A percentile compares a stretch with the other conserved stretches of the same genome.
These are phyloP conservation scores for Papilio helenus DNA, from an alignment of 1,140 invertebrate species.

Conservation along the genomic window DNA sequence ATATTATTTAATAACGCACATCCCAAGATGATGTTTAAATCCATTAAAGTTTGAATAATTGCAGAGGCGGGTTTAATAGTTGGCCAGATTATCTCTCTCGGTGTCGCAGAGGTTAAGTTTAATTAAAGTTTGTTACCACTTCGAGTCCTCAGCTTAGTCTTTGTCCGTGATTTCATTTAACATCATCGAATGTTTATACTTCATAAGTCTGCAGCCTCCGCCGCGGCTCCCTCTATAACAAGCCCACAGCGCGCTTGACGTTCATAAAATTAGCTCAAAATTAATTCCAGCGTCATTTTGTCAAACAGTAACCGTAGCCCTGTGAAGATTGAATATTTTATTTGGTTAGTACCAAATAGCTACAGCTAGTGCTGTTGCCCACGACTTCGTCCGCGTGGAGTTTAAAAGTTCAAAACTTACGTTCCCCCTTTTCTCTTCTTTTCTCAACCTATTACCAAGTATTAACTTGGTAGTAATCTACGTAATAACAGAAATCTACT, in stretches of 20 bases:
- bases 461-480: no score
- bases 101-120: constrained; percentile 15
- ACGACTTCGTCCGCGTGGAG: no score
- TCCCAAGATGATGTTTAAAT: background rate
- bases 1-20: background rate
- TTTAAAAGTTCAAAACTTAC: no score
- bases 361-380: no score
- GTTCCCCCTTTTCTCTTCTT: no score
- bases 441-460: no score
- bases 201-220: background rate
- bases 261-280: background rate
- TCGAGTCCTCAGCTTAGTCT: background rate
- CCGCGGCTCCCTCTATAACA: background rate
- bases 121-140: constrained; percentile 18
- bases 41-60: constrained; percentile 11
- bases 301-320: background rate
- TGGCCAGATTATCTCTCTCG: background rate
- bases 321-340: no score
- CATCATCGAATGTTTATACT: background rate
- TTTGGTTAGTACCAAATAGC: no score
- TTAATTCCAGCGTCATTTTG: background rate
- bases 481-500: no score
- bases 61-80: background rate
- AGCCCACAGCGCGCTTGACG: background rate
- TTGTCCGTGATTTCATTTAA: constrained; percentile 14